Evolutionary conservation across 2,797 vertebrate species (phyloP), one percentile per base, ranked within the genome.

Genomic region (Pseudotriccus pelzelni): DNA sequence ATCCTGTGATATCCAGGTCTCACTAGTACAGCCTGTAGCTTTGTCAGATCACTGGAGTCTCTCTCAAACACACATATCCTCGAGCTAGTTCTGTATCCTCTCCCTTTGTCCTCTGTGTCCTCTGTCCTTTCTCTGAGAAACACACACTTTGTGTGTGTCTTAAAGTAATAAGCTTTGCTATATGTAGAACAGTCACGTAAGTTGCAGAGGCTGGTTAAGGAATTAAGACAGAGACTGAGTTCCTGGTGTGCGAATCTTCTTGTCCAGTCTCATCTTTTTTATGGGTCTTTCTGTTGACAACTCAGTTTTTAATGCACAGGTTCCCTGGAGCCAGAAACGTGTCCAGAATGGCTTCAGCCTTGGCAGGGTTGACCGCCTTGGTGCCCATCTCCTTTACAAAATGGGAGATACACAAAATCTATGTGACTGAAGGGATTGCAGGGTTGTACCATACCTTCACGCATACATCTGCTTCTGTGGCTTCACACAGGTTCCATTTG

Each of bases 381-480:
- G 30, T 69, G n/a, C 12, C 27, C 36, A 23, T n/a, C 59, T 82
- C 24, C 23, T 6, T 3, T 50, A 28, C 27, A 24, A 76, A 91
- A 55, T 3, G 1, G 23, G 39, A 83, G 16, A 76, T 36, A 53
- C 2, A 3, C 13, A 60, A 95, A 68, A 80, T 73, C 28, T 49
- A 1, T 24, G 10, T 66, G 43, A 46, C 37, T 77, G 52, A 47
- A 80, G 32, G 44, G 37, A 32, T n/a, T 82, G n/a, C 22, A 66
- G 36, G 10, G 4, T 60, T 79, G 30, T 32, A 69, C 52, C 20
- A 34, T n/a, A 53, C 36, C 43, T n/a, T 79, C 16, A 46, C 10
- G 5, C 1, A 6, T 9, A 17, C 16, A 25, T 39, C 70, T 91
- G 17, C 39, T 76, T 62, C 75, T 66, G 0, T 2, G 1, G 7